A percentile compares a stretch with the other conserved stretches of the same genome.
Evolutionary conservation across 2,797 vertebrate genomes (phyloP).

Genomic region (Phrynocephalus guinanensis): DNA sequence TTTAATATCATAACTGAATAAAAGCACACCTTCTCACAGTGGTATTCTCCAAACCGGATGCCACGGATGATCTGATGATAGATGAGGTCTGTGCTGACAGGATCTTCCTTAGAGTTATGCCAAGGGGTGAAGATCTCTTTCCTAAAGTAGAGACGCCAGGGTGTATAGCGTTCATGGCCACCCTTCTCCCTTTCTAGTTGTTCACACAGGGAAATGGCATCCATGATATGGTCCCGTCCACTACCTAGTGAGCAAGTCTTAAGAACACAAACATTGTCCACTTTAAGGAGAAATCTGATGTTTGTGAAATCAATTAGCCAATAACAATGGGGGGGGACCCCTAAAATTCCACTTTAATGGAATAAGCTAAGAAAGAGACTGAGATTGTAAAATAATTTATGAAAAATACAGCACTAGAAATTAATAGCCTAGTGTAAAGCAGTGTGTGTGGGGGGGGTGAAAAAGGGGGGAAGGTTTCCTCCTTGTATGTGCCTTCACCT

Average conservation of each 20-base stretch:
- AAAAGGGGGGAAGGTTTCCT: background rate
- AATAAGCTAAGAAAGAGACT: background rate
- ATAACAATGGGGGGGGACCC: background rate
- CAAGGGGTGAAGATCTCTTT: slow-evolving; percentile 97
- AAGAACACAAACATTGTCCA: slow-evolving; percentile 1
- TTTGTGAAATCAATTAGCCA: background rate
- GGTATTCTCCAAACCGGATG: slow-evolving; percentile 90
- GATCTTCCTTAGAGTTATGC: slow-evolving; percentile 88
- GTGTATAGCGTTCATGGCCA: slow-evolving; percentile 87
- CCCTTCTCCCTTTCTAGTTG: slow-evolving; percentile 88
- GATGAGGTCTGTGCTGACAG: slow-evolving; percentile 90
- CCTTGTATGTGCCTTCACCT: background rate
- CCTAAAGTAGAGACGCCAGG: slow-evolving; percentile 93
- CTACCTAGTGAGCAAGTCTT: slow-evolving; percentile 93
- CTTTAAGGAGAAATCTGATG: background rate
- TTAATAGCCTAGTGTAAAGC: background rate
- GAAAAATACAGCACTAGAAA: background rate
- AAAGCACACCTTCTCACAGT: slow-evolving; percentile 85
- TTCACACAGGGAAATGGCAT: slow-evolving; percentile 94
- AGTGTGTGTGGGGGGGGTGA: no score
- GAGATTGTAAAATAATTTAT: background rate
- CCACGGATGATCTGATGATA: slow-evolving; percentile 92
- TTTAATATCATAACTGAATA: rapidly evolving
- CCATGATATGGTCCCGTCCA: slow-evolving; percentile 90
- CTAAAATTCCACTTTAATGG: background rate